A percentile compares a stretch with the other conserved stretches of the same genome.
These are phyloP conservation scores for Lophochroa leadbeateri DNA, from an alignment of 2,113 vertebrate genomes.

Conservation along the genomic window DNA sequence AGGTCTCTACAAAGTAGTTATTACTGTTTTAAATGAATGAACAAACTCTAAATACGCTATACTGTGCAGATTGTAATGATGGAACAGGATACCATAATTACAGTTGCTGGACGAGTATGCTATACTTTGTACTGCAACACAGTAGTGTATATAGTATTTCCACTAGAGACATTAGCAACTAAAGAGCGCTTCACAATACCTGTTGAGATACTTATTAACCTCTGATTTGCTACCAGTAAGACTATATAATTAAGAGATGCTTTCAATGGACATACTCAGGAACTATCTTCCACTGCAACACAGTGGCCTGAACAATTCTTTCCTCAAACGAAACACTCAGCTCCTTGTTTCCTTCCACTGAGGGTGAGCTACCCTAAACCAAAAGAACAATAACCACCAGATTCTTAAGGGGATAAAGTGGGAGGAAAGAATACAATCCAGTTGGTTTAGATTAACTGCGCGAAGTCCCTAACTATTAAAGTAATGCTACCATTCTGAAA, in stretches of 20 bases:
- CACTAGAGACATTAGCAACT: background rate
- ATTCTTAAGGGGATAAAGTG: too few species aligned
- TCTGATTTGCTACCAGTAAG: slow-evolving; percentile 9
- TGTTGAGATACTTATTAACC: slow-evolving; percentile 10
- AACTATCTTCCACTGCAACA: background rate
- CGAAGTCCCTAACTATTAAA: too few species aligned
- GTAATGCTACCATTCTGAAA: too few species aligned
- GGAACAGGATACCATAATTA: background rate
- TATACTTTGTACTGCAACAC: background rate
- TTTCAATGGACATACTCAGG: background rate
- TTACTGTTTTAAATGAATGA: background rate
- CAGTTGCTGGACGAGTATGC: background rate
- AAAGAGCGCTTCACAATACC: background rate
- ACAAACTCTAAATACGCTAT: background rate
- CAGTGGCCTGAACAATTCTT: background rate
- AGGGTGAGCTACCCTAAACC: background rate
- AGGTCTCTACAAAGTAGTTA: background rate
- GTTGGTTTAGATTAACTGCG: too few species aligned
- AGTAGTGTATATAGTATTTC: background rate
- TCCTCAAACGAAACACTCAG: background rate
- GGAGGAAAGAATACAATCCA: too few species aligned
- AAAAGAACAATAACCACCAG: background rate
- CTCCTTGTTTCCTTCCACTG: background rate
- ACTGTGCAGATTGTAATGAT: background rate
- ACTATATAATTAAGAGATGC: background rate